Conservation (phyloP, 2,113 vertebrate genomes). For the Xiphophorus couchianus region DNA sequence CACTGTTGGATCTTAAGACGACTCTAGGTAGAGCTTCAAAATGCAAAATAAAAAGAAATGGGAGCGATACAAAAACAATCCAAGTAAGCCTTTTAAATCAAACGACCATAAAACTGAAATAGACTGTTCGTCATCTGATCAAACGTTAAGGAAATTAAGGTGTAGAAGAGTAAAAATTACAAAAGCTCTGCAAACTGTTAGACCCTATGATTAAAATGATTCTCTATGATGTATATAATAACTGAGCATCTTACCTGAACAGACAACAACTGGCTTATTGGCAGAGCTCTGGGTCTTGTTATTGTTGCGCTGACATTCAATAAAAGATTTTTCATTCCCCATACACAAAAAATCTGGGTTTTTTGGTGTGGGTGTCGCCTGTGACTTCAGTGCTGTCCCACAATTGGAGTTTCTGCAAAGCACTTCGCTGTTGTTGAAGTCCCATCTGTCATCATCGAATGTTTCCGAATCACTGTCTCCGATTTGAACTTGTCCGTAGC, state of each 20-base stretch:
- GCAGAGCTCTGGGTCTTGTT: not conserved
- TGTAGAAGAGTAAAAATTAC: no score
- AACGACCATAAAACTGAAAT: no score
- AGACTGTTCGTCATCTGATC: no score
- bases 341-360: not conserved
- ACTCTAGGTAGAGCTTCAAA: no score
- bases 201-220: not conserved
- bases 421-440: not conserved
- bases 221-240: not conserved
- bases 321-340: not conserved
- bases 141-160: no score
- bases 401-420: constrained; percentile 37
- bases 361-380: not conserved
- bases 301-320: not conserved
- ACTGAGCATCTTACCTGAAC: constrained; percentile 36
- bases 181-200: not conserved
- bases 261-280: constrained; percentile 8
- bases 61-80: no score
- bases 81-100: no score
- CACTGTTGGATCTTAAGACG: no score
- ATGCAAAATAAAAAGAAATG: no score
- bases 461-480: not conserved
- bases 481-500: constrained; percentile 27
- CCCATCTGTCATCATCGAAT: not conserved
- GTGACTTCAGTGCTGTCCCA: not conserved